Percentiles rank a stretch among this genome's conserved stretches.
Conservation (phyloP, 2,113 vertebrate genomes). For the Fukomys damarensis region DNA sequence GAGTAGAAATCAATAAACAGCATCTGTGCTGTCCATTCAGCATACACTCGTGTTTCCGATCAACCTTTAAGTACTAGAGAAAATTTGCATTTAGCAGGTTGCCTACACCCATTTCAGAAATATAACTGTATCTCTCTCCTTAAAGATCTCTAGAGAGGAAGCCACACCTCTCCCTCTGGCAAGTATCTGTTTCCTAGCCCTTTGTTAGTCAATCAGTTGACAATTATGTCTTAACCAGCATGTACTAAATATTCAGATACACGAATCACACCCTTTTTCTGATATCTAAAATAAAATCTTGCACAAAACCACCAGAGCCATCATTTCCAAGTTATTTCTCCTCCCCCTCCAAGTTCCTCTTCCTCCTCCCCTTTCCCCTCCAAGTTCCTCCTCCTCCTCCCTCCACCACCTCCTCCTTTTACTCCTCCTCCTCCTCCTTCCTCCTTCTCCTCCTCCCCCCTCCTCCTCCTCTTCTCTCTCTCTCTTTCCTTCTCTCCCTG, state of each 20-base stretch:
- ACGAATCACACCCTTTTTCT: not conserved
- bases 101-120: not conserved
- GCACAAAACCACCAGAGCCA: not conserved
- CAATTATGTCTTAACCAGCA: not conserved
- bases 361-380: not conserved
- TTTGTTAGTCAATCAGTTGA: not conserved
- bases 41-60: not conserved
- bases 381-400: too few species aligned
- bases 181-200: not conserved
- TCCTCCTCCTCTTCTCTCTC: too few species aligned
- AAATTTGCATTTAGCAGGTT: not conserved
- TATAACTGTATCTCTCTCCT: not conserved
- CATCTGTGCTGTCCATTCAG: not conserved
- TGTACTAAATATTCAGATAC: not conserved
- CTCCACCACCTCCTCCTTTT: too few species aligned
- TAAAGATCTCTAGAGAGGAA: conserved; percentile 8
- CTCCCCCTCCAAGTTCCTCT: not conserved
- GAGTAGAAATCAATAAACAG: not conserved
- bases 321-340: not conserved
- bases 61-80: not conserved
- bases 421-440: too few species aligned
- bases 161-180: not conserved
- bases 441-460: too few species aligned
- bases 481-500: too few species aligned
- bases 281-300: not conserved